Evolutionary conservation across 1,140 invertebrate species (phyloP), one percentile per base, ranked within the genome.

Genomic region (Drosophila punjabiensis): DNA sequence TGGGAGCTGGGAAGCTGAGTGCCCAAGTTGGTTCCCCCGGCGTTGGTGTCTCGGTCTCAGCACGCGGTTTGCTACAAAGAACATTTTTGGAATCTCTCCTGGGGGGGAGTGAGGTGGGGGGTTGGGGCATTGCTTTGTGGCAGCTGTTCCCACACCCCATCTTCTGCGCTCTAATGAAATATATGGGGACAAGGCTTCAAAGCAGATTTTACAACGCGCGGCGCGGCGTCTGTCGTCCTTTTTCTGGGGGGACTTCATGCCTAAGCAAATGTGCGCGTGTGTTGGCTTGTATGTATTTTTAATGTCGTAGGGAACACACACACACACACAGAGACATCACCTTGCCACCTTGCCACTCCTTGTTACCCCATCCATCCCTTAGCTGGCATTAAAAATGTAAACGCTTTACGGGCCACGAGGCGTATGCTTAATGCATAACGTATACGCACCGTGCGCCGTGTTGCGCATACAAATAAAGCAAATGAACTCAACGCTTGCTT

Each of bases 351-450:
- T 10, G 5, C 3, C 18, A 32, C 20, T 28, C 20, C 41, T 13
- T 43, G 24, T 24, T 24, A 24, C 24, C 24, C 37, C 43, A 5
- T 28, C 13, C 62, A 24, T 24, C 24, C 24, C 24, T 24, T 24
- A 43, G 33, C 28, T n/a, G 62, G 61, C 85, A 89, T 88, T 88
- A 89, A 89, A 87, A 81, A 88, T 88, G 84, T 84, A 87, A 79
- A 83, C 85, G 85, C 70, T 87, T 81, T 81, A 89, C 85, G 81
- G 76, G 68, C 70, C 68, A 61, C 68, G 37, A 59, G 69, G 77
- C 85, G 77, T 84, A 87, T 87, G 65, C 81, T 84, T 87, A 89
- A 84, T 87, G 78, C 84, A 88, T 88, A 84, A 89, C 79, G 81
- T 64, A 81, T 84, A 84, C 81, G 81, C 67, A 76, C 39, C 53